phyloP scores from a whole-genome alignment of 2,888 invertebrate genomes.

The Sturmia bella region DNA sequence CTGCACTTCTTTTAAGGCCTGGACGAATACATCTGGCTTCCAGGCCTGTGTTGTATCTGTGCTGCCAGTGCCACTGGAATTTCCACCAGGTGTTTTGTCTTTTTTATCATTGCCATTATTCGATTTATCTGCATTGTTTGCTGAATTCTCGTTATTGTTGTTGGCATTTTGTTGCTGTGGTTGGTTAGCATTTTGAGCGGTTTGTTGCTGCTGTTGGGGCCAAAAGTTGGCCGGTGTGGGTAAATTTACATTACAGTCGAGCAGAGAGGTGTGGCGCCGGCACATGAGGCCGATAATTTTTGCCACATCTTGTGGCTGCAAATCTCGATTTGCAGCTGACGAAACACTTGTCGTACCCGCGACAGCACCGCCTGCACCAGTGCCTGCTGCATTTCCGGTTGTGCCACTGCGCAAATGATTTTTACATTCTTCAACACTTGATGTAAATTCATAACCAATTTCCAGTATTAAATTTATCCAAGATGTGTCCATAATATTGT shows the following conservation, averaged over 20 bases:
- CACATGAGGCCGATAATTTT: slow-evolving; percentile 93
- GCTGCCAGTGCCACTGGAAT: slow-evolving; percentile 79
- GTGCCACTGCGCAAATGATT: slow-evolving; percentile 90
- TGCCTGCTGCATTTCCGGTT: slow-evolving; percentile 83
- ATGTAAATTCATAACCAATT: slow-evolving; percentile 93
- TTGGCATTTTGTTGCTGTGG: slow-evolving; percentile 73
- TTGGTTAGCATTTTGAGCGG: slow-evolving; percentile 61
- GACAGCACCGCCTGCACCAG: slow-evolving; percentile 75
- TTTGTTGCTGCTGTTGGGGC: slow-evolving; percentile 81
- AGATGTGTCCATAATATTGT: slow-evolving; percentile 87
- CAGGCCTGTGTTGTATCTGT: slow-evolving; percentile 86
- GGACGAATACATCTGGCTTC: slow-evolving; percentile 97
- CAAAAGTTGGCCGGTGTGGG: slow-evolving; percentile 87
- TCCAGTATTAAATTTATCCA: slow-evolving; percentile 95
- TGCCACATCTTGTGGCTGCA: slow-evolving; percentile 92
- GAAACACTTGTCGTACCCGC: slow-evolving; percentile 1
- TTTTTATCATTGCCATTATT: slow-evolving; percentile 77
- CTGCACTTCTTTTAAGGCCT: slow-evolving; percentile 93
- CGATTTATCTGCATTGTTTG: slow-evolving; percentile 68
- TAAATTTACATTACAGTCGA: slow-evolving; percentile 87
- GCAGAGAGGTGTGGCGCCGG: slow-evolving; percentile 86
- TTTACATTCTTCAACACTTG: slow-evolving; percentile 93
- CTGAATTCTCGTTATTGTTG: slow-evolving; percentile 76
- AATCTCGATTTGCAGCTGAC: slow-evolving; percentile 85
- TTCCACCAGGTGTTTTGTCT: slow-evolving; percentile 68